A percentile compares a stretch with the other conserved stretches of the same genome.
Conservation (phyloP, 2,113 vertebrate genomes). For the Spheniscus mendiculus region DNA sequence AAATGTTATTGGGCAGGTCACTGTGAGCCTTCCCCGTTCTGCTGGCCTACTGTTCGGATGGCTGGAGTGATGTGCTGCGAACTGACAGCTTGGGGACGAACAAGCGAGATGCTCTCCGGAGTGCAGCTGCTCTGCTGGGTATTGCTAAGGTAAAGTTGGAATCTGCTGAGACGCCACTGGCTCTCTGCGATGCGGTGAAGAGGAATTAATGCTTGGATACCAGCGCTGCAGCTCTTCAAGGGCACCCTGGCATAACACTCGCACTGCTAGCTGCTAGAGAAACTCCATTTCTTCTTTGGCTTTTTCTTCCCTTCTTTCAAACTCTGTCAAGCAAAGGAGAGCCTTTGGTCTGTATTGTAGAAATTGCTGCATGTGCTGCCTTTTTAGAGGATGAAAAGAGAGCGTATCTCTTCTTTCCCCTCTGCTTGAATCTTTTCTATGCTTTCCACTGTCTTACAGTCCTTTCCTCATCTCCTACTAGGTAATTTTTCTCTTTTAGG, state of each 20-base stretch:
- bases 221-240: not conserved
- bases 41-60: not conserved
- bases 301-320: not conserved
- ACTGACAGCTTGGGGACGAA: constrained; percentile 37
- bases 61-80: constrained; percentile 29
- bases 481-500: not conserved
- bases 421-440: not conserved
- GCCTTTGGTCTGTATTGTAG: not conserved
- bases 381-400: not conserved
- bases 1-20: not conserved
- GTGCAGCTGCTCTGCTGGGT: constrained; percentile 63
- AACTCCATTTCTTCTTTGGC: not conserved
- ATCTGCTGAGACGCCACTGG: not conserved
- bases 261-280: not conserved
- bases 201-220: constrained; percentile 11
- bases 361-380: not conserved
- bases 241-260: not conserved
- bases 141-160: not conserved
- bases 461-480: not conserved
- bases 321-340: not conserved
- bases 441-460: not conserved
- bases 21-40: not conserved
- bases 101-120: constrained; percentile 1
- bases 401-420: not conserved
- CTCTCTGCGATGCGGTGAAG: not conserved